phyloP scores from a whole-genome alignment of 2,888 invertebrate genomes.

The Drosophila antonietae region DNA sequence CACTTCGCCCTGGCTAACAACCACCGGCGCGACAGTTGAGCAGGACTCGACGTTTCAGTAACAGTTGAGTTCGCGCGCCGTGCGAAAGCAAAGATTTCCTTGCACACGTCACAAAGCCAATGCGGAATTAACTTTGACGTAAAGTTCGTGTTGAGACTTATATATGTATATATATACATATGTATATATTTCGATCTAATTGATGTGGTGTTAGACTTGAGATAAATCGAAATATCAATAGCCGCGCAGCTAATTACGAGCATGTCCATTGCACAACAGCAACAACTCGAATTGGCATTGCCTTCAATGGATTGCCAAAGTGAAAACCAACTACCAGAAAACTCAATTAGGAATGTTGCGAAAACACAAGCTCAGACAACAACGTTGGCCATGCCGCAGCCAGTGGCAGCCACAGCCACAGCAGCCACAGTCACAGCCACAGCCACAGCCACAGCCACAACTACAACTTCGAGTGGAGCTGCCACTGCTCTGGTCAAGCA shows the following conservation, averaged over 20 bases:
- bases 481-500: not conserved
- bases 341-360: slow-evolving; percentile 75
- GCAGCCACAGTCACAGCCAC: not conserved
- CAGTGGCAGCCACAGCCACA: slow-evolving; percentile 21
- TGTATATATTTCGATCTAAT: slow-evolving; percentile 32
- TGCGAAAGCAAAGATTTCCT: slow-evolving; percentile 40
- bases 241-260: slow-evolving; percentile 59
- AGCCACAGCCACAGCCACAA: slow-evolving; percentile 30
- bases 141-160: not conserved
- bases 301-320: slow-evolving; percentile 70
- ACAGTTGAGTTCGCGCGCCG: slow-evolving; percentile 60
- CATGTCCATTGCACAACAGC: slow-evolving; percentile 62
- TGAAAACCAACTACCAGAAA: slow-evolving; percentile 75
- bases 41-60: slow-evolving; percentile 56
- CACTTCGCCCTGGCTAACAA: slow-evolving; percentile 43
- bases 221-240: slow-evolving; percentile 38
- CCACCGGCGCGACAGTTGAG: slow-evolving; percentile 25
- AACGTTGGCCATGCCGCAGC: slow-evolving; percentile 32
- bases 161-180: not conserved
- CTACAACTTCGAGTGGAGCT: not conserved
- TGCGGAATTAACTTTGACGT: slow-evolving; percentile 5
- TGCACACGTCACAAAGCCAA: slow-evolving; percentile 1
- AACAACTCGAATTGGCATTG: slow-evolving; percentile 38
- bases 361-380: slow-evolving; percentile 53
- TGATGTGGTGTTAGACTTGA: slow-evolving; percentile 43